Evolutionary conservation across 1,140 invertebrate species (phyloP), one percentile per base, ranked within the genome.

Genomic region (Acromyrmex heyeri): DNA sequence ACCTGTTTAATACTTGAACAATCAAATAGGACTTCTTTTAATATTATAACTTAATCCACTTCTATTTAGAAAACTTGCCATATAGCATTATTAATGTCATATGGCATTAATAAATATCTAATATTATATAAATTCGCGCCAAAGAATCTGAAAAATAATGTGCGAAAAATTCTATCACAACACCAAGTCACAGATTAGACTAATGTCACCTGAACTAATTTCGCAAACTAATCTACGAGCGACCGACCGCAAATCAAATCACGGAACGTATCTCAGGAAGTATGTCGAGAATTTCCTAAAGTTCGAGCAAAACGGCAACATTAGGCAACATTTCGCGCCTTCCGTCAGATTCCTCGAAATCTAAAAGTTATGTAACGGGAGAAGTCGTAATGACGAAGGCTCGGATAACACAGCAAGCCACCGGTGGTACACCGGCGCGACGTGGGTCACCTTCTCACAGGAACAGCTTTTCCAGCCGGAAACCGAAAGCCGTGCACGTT

Each of bases 331-430:
- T 82, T 73, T 72, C 81, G n/a, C n/a, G 53, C 86, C 21, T 87
- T 67, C 59, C 70, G 76, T 4, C 24, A 53, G 70, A 90, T 75
- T 87, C n/a, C 53, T 57, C 77, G 70, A 78, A 86, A 88, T 85
- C 38, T 72, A 30, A 82, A 86, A 90, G 88, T 89, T 89, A 81
- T n/a, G 59, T 62, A 69, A 62, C 69, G n/a, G 48, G 78, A 75
- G 34, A 61, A 62, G 59, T 18, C 7, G 73, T 72, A 77, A 77
- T 65, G 86, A 61, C 67, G 69, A 27, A 69, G 65, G 21, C 72
- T 59, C 30, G 65, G 44, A 34, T 70, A 14, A n/a, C 73, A n/a
- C 38, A 5, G 76, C 21, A 62, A 76, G 57, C 59, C 77, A 38
- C 73, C 55, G 10, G 5, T 16, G 14, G 48, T 16, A 16, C 48